Conservation (phyloP, 2,797 vertebrate genomes). For the Rhinichthys osculus region DNA sequence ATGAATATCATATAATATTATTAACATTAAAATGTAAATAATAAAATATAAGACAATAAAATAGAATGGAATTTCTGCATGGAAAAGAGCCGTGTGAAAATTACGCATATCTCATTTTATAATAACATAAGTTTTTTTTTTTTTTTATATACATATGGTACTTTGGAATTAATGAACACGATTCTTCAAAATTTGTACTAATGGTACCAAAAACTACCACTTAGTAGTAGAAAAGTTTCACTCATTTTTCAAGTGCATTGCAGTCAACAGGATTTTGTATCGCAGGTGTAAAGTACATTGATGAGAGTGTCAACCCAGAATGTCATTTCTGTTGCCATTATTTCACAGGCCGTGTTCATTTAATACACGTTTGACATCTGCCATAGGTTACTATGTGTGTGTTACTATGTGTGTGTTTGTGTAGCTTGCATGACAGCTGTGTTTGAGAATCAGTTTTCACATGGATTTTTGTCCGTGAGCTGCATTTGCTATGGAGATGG, state of each 20-base stretch:
- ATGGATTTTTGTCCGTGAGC: conserved; percentile 71
- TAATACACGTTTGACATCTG: not conserved
- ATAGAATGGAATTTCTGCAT: not conserved
- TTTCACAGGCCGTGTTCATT: not conserved
- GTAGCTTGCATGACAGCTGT: not conserved
- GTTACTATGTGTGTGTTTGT: not conserved
- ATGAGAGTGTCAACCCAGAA: conserved; percentile 7
- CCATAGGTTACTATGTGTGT: not conserved
- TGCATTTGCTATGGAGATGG: conserved; percentile 82
- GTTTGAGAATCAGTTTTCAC: conserved; percentile 53
- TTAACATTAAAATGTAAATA: not conserved
- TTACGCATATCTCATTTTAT: not conserved
- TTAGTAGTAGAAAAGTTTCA: not conserved
- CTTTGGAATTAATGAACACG: too few relatives aligned
- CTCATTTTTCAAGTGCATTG: not conserved
- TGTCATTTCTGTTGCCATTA: not conserved
- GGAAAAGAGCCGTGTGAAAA: not conserved
- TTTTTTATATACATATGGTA: too few relatives aligned
- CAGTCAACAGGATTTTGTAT: not conserved
- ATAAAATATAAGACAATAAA: not conserved
- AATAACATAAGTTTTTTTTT: too few relatives aligned
- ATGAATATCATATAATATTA: not conserved
- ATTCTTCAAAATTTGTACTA: not conserved
- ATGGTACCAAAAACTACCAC: not conserved
- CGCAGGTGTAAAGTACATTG: not conserved